Evolutionary conservation across 2,113 vertebrate genomes (phyloP).

Genomic region (Chionomys nivalis): DNA sequence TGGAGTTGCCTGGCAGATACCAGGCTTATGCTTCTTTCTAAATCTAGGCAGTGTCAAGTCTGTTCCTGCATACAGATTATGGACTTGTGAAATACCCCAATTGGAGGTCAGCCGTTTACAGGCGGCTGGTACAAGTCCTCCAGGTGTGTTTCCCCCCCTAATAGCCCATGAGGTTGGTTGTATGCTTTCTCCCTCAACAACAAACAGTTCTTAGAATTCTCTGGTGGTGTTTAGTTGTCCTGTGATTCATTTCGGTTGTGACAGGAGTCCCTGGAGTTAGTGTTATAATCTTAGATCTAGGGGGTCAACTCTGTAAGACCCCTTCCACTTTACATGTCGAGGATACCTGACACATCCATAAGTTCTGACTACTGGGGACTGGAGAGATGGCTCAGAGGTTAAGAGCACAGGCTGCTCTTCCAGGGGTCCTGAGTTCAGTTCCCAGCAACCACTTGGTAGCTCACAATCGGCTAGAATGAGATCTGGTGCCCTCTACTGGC

Average conservation of each 20-base stretch:
- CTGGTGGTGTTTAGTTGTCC: background rate
- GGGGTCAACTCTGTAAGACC: background rate
- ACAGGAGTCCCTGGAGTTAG: background rate
- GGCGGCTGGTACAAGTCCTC: background rate
- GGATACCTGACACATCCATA: accelerated
- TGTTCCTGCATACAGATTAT: background rate
- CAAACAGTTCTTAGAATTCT: background rate
- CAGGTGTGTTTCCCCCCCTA: background rate
- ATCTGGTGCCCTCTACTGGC: no score
- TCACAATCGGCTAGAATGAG: no score
- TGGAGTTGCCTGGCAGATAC: background rate
- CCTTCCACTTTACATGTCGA: background rate
- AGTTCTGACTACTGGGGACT: background rate
- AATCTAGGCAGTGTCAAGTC: background rate
- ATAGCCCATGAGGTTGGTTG: background rate
- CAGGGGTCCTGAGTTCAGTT: no score
- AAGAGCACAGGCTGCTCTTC: no score
- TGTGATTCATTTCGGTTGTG: background rate
- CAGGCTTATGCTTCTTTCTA: background rate
- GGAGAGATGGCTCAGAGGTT: no score
- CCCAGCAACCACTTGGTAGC: no score
- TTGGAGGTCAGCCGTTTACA: background rate
- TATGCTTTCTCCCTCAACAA: background rate
- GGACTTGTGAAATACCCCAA: no score
- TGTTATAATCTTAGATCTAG: background rate